These are phyloP conservation scores for Eulacestoma nigropectus DNA, from an alignment of 2,113 vertebrate species.

Conservation along the genomic window DNA sequence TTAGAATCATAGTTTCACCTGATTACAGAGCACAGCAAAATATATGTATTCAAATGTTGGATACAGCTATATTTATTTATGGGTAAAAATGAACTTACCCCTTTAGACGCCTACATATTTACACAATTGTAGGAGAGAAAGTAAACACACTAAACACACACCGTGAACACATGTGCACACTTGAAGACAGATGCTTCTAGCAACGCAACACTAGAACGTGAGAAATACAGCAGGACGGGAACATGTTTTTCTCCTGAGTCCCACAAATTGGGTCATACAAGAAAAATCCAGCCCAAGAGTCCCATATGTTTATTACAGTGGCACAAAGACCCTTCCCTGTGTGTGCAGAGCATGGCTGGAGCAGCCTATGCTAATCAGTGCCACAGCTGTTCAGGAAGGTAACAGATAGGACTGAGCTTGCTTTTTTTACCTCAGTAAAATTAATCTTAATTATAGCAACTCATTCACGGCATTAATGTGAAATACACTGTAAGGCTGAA, in stretches of 20 bases:
- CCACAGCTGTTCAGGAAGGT: background rate
- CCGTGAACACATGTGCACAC: rapidly evolving
- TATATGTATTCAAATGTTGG: background rate
- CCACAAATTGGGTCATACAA: background rate
- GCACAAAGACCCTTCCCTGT: background rate
- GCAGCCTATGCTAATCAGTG: background rate
- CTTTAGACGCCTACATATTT: background rate
- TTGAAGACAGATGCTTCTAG: background rate
- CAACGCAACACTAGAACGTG: background rate
- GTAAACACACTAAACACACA: background rate
- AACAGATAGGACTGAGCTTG: background rate
- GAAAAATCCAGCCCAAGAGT: background rate
- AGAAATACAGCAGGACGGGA: background rate
- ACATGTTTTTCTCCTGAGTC: background rate
- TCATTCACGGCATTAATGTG: conserved; percentile 16
- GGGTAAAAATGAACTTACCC: background rate
- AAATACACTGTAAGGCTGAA: conserved; percentile 21
- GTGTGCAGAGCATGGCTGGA: background rate
- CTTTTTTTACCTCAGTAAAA: conserved; percentile 39
- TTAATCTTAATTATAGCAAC: conserved; percentile 60
- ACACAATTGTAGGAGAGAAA: background rate
- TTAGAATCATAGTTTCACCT: background rate
- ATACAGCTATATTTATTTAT: background rate
- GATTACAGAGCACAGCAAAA: background rate
- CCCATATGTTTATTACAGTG: background rate